Percentiles rank a stretch among this genome's conserved stretches.
These are phyloP conservation scores for Hipposideros armiger DNA, from an alignment of 2,113 vertebrate genomes.

Conservation along the genomic window DNA sequence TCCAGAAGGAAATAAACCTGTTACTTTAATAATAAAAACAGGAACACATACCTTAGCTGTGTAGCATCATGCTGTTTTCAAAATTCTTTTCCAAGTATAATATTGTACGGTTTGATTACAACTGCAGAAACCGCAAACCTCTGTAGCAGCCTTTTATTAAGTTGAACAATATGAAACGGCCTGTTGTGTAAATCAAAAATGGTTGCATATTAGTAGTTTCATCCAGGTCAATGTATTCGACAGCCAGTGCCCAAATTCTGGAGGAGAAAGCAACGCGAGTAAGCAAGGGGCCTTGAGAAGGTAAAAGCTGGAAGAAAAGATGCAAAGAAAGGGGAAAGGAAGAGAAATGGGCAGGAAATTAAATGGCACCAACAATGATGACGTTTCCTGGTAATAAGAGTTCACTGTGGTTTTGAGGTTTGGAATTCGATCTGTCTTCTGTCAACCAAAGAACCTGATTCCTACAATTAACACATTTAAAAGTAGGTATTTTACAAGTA, in stretches of 20 bases:
- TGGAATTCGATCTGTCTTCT: constrained; percentile 41
- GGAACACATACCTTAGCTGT: neutral
- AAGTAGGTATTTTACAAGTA: neutral
- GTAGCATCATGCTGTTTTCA: neutral
- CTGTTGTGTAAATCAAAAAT: neutral
- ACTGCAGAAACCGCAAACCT: neutral
- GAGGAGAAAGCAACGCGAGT: neutral
- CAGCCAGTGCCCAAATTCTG: neutral
- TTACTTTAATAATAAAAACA: neutral
- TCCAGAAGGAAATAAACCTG: neutral
- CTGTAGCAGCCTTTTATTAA: neutral
- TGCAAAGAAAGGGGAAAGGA: neutral
- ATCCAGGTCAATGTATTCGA: neutral
- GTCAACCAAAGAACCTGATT: neutral
- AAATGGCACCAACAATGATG: neutral
- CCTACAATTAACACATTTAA: constrained; percentile 43
- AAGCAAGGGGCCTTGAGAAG: neutral
- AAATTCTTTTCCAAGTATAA: neutral
- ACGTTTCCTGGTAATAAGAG: neutral
- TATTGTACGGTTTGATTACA: neutral
- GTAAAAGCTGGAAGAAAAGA: neutral
- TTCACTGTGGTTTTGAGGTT: constrained; percentile 19
- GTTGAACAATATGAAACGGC: neutral
- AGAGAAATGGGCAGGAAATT: neutral
- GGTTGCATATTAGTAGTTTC: neutral